Evolutionary conservation across 2,888 invertebrate species (phyloP), one percentile per base, ranked within the genome.

Genomic region (Lasiommata megera): DNA sequence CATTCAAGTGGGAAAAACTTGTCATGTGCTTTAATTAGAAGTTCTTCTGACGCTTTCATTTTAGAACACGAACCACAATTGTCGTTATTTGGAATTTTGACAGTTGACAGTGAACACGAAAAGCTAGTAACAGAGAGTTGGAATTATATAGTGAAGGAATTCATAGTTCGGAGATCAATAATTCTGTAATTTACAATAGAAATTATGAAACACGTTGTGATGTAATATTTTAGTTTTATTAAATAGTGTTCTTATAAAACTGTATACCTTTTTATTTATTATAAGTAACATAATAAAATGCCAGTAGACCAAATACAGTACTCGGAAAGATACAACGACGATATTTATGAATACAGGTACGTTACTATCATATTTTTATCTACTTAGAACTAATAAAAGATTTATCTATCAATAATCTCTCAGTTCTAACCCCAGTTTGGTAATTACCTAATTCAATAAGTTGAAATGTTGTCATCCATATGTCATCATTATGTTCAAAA

Each of bases 261-360:
- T n/a, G 11, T 11, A 31, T 11, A 29, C 14, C 31, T 46, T 11
- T 16, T 9, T 18, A 44, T 5, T 12, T 12, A 44, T 6, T 28
- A 12, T 28, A 34, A 47, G 17, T 47, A 47, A 3, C n/a, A n/a
- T 8, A 38, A 31, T 9, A 65, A 59, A 71, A 94, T 95, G 95
- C 94, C 96, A 1, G 92, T 93, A 37, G 95, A 96, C 76, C 94
- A 96, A 79, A 97, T 98, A 73, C 97, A 96, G 73, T 98, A 98
- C 82, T 98, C 97, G 0, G 97, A 97, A 76, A 96, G 97, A 79
- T 98, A 98, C 74, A 93, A 91, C 63, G 98, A 98, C 82, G 95
- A 95, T 67, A 92, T 93, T 50, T 98, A 94, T 78, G 98, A 98
- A 79, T 98, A 98, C 84, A 95, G 96, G 96, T 96, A 82, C 79